These are phyloP conservation scores for Hydropsyche tenuis DNA, from an alignment of 1,140 invertebrate species.

Conservation along the genomic window DNA sequence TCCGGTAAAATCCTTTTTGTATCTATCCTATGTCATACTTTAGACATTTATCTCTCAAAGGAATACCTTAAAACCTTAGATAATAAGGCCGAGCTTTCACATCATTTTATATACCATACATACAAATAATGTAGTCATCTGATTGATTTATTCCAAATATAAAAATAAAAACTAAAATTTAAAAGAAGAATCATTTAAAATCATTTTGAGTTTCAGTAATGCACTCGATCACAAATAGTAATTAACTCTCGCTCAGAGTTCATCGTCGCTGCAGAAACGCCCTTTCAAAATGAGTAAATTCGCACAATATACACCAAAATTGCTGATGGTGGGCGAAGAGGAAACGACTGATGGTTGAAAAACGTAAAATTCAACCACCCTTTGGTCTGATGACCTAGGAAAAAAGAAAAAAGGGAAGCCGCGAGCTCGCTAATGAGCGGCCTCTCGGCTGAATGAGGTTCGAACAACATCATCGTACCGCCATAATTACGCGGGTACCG, in stretches of 20 bases:
- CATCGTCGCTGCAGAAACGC: neutral
- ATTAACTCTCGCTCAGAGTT: constrained; percentile 10
- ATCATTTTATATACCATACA: neutral
- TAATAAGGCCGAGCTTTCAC: constrained; percentile 16
- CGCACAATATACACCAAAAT: constrained; percentile 26
- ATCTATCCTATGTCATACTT: constrained; percentile 23
- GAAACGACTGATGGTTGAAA: constrained; percentile 29
- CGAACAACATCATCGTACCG: constrained; percentile 33
- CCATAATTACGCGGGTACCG: constrained; percentile 30
- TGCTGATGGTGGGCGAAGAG: constrained; percentile 11
- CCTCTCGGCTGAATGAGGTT: constrained; percentile 42
- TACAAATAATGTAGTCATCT: no score
- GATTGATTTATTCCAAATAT: no score
- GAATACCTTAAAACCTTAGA: constrained; percentile 25
- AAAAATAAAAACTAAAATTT: no score
- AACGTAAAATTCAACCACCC: constrained; percentile 19
- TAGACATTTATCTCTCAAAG: constrained; percentile 27
- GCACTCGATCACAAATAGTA: neutral
- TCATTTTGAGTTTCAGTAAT: no score
- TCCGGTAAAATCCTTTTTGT: constrained; percentile 24
- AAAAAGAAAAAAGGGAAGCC: constrained; percentile 28
- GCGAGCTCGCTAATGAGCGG: constrained; percentile 44
- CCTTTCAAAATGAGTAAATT: constrained; percentile 34
- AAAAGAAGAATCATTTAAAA: no score
- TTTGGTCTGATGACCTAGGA: constrained; percentile 21